Conservation (phyloP, 2,888 invertebrate genomes). For the Epinotia nisella region DNA sequence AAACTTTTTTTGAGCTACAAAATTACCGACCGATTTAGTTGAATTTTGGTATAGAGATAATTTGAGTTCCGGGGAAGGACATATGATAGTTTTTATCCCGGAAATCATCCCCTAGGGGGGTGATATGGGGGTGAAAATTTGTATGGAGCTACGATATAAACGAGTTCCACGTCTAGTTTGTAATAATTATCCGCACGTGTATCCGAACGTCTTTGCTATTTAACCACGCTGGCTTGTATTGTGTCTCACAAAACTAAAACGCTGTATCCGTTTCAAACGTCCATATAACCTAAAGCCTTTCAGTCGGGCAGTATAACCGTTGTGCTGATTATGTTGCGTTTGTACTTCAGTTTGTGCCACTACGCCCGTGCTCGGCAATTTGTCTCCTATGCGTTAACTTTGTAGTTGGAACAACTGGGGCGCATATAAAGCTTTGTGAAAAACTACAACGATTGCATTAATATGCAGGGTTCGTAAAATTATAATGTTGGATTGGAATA, state of each 20-base stretch:
- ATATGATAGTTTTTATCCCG: too few relatives aligned
- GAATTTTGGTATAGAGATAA: too few relatives aligned
- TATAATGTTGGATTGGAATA: neutral
- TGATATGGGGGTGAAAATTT: too few relatives aligned
- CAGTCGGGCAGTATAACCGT: neutral
- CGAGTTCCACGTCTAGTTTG: too few relatives aligned
- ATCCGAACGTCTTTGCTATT: slow-evolving; percentile 36
- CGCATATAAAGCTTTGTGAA: slow-evolving; percentile 4
- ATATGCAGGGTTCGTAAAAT: neutral
- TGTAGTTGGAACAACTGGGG: slow-evolving; percentile 16
- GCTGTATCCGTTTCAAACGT: neutral
- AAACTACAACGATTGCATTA: neutral
- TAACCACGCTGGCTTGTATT: slow-evolving; percentile 28
- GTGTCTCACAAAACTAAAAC: neutral
- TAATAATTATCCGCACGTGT: neutral
- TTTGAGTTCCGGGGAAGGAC: too few relatives aligned
- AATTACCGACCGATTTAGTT: too few relatives aligned
- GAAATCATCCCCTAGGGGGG: too few relatives aligned
- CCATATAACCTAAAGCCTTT: neutral
- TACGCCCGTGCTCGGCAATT: slow-evolving; percentile 20
- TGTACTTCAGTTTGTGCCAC: slow-evolving; percentile 10
- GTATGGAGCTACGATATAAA: too few relatives aligned
- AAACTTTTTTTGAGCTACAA: too few relatives aligned
- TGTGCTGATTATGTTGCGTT: slow-evolving; percentile 32
- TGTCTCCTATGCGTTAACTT: slow-evolving; percentile 24